Percentiles rank a stretch among this genome's conserved stretches.
Evolutionary conservation across 1,140 invertebrate species (phyloP).

Genomic region (Gryllus bimaculatus): DNA sequence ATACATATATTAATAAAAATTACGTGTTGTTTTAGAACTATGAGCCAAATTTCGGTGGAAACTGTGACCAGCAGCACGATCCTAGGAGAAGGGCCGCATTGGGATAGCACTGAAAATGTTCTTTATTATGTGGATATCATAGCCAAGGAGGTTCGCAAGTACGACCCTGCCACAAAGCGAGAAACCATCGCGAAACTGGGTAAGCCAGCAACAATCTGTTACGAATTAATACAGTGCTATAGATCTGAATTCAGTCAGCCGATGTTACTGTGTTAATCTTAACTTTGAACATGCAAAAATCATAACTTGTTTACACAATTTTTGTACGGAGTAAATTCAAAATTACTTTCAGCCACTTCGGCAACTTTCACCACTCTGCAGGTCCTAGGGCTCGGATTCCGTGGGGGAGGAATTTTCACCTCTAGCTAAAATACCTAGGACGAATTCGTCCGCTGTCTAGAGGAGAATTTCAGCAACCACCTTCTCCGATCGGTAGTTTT

Average conservation of each 20-base stretch:
- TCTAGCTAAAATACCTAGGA: too few species aligned
- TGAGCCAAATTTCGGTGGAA: background rate
- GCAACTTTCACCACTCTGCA: too few species aligned
- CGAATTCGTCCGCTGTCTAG: too few species aligned
- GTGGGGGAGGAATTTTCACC: too few species aligned
- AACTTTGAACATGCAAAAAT: background rate
- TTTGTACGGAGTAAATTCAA: too few species aligned
- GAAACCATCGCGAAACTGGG: constrained; percentile 37
- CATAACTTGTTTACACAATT: too few species aligned
- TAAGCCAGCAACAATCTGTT: constrained; percentile 24
- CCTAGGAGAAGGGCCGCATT: constrained; percentile 51
- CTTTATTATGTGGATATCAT: constrained; percentile 59
- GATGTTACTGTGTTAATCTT: background rate
- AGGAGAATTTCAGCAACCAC: too few species aligned
- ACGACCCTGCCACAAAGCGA: constrained; percentile 42
- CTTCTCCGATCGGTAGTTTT: too few species aligned
- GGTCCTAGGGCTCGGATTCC: too few species aligned
- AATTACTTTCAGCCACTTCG: too few species aligned
- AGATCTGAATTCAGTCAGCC: background rate
- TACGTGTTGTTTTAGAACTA: too few species aligned
- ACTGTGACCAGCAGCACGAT: background rate
- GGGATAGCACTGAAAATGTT: constrained; percentile 48
- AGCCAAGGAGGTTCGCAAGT: constrained; percentile 43
- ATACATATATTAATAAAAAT: too few species aligned
- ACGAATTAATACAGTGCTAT: background rate